These are phyloP conservation scores for Astyanax mexicanus DNA, from an alignment of 2,797 vertebrate genomes.

Conservation along the genomic window DNA sequence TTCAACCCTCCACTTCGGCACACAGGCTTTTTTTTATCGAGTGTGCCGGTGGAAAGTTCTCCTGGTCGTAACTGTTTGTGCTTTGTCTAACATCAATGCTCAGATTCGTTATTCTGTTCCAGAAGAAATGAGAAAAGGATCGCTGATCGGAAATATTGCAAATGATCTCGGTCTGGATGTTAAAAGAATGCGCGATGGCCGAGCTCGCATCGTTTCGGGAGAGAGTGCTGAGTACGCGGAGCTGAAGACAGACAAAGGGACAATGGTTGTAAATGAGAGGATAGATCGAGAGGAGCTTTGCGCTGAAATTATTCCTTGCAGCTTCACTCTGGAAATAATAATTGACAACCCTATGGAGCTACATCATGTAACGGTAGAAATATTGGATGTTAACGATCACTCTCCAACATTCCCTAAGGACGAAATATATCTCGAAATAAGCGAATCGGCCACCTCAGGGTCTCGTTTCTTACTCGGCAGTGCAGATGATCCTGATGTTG, in stretches of 20 bases:
- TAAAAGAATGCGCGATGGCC: conserved; percentile 57
- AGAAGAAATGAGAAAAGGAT: conserved; percentile 65
- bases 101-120: conserved; percentile 60
- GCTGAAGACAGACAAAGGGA: conserved; percentile 65
- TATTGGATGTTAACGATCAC: conserved; percentile 50
- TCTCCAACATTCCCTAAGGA: conserved; percentile 12
- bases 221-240: conserved; percentile 69
- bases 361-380: conserved; percentile 37
- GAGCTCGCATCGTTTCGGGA: conserved; percentile 68
- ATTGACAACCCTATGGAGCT: conserved; percentile 53
- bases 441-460: conserved; percentile 38
- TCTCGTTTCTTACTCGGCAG: conserved; percentile 32
- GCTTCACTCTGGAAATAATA: conserved; percentile 69
- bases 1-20: background rate
- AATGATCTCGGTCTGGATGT: conserved; percentile 71
- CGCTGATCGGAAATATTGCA: conserved; percentile 70
- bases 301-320: conserved; percentile 60
- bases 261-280: conserved; percentile 65
- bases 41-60: conserved; percentile 75
- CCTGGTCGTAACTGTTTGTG: conserved; percentile 58
- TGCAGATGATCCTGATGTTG: conserved; percentile 48
- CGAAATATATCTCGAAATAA: conserved; percentile 36
- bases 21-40: conserved; percentile 58
- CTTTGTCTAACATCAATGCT: conserved; percentile 55
- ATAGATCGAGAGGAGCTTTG: conserved; percentile 74